phyloP scores from a whole-genome alignment of 2,888 invertebrate genomes.

The Gastracanthus pulcherrimus region DNA sequence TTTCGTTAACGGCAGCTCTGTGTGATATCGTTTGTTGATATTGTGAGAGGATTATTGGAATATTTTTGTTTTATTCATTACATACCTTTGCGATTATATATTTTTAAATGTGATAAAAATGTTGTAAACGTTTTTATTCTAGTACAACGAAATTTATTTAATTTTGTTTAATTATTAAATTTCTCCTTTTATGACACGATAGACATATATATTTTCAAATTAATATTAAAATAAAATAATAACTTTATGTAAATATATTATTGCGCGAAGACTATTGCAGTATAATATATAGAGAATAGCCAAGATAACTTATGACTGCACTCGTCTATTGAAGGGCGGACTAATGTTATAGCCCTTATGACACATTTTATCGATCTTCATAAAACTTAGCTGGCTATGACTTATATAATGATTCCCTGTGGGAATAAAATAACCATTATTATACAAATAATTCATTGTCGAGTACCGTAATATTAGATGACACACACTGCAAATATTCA shows the following conservation, averaged over 20 bases:
- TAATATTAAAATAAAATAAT: background rate
- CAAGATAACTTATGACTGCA: background rate
- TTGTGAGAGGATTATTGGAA: too few relatives aligned
- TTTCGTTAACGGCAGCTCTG: background rate
- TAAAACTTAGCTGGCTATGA: background rate
- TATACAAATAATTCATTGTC: background rate
- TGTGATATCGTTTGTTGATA: too few relatives aligned
- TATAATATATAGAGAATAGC: background rate
- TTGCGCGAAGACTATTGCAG: background rate
- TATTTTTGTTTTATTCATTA: too few relatives aligned
- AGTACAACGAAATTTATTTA: too few relatives aligned
- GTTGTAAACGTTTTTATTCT: too few relatives aligned
- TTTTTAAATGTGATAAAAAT: too few relatives aligned
- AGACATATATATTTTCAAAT: too few relatives aligned
- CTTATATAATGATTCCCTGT: background rate
- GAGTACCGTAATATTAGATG: background rate
- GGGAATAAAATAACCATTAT: constrained; percentile 3
- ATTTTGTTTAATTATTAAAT: too few relatives aligned
- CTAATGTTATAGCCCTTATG: background rate
- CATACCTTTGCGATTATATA: too few relatives aligned
- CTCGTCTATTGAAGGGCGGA: background rate
- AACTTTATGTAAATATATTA: background rate
- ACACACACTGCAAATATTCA: background rate
- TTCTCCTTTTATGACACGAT: too few relatives aligned
- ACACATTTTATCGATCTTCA: constrained; percentile 1